phyloP scores from a whole-genome alignment of 2,888 invertebrate species.

The Apamea monoglypha region DNA sequence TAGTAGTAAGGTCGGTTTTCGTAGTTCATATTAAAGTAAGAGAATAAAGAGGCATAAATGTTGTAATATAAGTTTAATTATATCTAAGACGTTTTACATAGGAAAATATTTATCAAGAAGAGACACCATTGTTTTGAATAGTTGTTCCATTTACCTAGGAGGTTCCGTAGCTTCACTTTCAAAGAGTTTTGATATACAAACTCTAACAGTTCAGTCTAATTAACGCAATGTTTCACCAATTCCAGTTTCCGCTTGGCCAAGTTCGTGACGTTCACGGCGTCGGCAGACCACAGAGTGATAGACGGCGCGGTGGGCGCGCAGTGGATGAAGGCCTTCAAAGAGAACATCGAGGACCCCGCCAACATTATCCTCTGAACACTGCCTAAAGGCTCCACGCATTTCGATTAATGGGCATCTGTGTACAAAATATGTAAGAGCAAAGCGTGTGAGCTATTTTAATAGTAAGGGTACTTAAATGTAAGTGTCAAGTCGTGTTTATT shows the following conservation, averaged over 20 bases:
- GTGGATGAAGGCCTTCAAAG: conserved; percentile 97
- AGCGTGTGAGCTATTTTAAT: conserved; percentile 35
- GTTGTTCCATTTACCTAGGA: too few species aligned
- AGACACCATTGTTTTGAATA: too few species aligned
- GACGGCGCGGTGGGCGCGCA: conserved; percentile 99
- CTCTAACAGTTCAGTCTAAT: neutral
- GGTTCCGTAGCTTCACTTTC: too few species aligned
- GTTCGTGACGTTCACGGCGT: conserved; percentile 97
- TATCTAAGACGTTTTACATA: too few species aligned
- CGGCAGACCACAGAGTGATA: conserved; percentile 99
- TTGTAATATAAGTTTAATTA: too few species aligned
- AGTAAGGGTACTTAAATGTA: conserved; percentile 57
- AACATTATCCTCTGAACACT: conserved; percentile 96
- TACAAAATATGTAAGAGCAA: conserved; percentile 38
- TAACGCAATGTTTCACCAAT: neutral
- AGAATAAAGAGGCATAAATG: too few species aligned
- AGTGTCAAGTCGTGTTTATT: conserved; percentile 55
- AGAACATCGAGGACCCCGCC: conserved; percentile 97
- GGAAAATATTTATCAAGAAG: too few species aligned
- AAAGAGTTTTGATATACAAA: too few species aligned
- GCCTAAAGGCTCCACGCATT: conserved; percentile 54
- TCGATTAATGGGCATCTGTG: conserved; percentile 70
- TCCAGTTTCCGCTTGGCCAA: conserved; percentile 93
- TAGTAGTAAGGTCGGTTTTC: neutral
- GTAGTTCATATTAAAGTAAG: too few species aligned